Conservation (phyloP, 2,113 vertebrate genomes). For the Ammodytes marinus region DNA sequence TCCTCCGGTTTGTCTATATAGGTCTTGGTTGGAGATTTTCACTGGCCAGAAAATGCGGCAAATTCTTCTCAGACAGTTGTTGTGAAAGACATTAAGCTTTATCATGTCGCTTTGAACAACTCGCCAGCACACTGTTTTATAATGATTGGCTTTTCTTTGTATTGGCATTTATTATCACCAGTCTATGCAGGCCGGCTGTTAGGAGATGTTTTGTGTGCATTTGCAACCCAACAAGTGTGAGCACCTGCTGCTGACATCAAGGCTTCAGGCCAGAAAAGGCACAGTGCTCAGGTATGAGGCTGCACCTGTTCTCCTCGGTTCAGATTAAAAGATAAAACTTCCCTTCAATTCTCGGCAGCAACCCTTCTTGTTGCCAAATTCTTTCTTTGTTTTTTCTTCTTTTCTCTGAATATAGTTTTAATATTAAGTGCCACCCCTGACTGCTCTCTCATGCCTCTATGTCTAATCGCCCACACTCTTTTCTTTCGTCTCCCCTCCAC, state of each 20-base stretch:
- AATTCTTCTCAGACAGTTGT: too few species aligned
- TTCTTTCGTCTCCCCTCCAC: constrained; percentile 59
- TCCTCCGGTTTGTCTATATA: too few species aligned
- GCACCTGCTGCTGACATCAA: constrained; percentile 47
- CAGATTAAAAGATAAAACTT: constrained; percentile 34
- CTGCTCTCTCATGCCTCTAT: constrained; percentile 20
- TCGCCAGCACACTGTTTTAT: too few species aligned
- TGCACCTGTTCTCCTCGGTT: constrained; percentile 31
- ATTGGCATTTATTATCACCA: background rate
- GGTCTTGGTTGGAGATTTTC: too few species aligned
- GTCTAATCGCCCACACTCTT: constrained; percentile 5
- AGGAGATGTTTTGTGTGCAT: background rate
- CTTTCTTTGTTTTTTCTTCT: background rate
- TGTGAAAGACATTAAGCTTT: too few species aligned
- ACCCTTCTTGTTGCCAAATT: background rate
- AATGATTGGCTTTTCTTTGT: background rate
- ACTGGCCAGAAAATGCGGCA: too few species aligned
- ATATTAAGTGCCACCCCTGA: background rate
- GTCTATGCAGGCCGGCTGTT: constrained; percentile 19
- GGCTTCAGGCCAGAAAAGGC: constrained; percentile 25
- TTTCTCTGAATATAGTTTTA: background rate
- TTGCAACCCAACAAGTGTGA: constrained; percentile 1
- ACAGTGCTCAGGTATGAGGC: constrained; percentile 11
- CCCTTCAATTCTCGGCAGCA: constrained; percentile 1
- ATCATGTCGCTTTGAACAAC: too few species aligned